Evolutionary conservation across 2,797 vertebrate genomes (phyloP), one percentile per base, ranked within the genome.

Genomic region (Acipenser transmontanus): DNA sequence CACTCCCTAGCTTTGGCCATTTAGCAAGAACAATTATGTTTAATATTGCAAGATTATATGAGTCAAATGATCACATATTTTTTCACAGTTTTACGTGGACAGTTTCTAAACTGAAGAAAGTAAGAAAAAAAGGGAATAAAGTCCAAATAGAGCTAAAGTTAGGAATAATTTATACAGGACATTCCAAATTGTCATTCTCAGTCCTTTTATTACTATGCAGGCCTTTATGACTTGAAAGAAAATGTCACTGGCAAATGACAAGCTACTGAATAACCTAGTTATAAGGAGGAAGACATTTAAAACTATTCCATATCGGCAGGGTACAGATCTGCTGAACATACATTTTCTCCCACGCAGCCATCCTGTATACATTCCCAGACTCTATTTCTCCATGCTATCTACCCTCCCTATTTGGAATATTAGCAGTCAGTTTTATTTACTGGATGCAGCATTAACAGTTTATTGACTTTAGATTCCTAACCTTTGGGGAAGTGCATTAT

Each of bases 221-320:
- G 85, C 78, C 89, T 91, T 91, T 92, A 91, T 89, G 89, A 84
- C 88, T 91, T 91, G 92, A 96, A 97, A 98, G 93, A 95, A 92
- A 92, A 91, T 92, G 89, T 92, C 90, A 91, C 86, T 87, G 84
- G 86, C 85, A 86, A 91, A 88, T 88, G 89, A 90, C 89, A 89
- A 86, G 88, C 86, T 78, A 86, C 86, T 88, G 89, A 89, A 87
- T 87, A 88, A 91, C 88, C 89, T 87, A 81, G 84, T 89, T 66
- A 89, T 88, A 77, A 82, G 79, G 82, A 84, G 75, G 79, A 84
- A 91, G 85, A 81, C 86, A 87, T 87, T 90, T 86, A 85, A 86
- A 85, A 85, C 77, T 77, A 70, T 76, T 85, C 75, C 59, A 6
- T 71, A 66, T 78, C 81, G 69, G 75, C 75, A 66, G 66, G 49